Evolutionary conservation across 2,797 vertebrate genomes (phyloP).

Genomic region (Anomalospiza imberbis): DNA sequence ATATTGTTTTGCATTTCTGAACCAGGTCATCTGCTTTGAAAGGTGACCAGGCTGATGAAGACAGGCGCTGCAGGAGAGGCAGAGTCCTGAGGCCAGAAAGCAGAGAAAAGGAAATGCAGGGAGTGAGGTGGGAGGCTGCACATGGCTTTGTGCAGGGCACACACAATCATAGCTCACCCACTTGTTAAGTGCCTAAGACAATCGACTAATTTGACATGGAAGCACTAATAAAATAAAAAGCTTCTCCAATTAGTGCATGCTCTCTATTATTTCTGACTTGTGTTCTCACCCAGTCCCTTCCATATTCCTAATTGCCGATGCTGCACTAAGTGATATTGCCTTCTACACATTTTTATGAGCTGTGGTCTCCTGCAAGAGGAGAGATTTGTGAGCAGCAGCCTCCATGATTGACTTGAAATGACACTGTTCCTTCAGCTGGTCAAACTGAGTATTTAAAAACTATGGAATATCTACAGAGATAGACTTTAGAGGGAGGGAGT

Average conservation of each 20-base stretch:
- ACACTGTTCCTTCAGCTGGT: conserved; percentile 49
- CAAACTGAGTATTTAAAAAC: neutral
- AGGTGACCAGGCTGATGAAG: neutral
- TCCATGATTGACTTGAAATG: conserved; percentile 53
- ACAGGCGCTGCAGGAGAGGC: accelerated
- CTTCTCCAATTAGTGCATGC: conserved; percentile 61
- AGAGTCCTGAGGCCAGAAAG: neutral
- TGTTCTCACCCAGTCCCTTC: conserved; percentile 65
- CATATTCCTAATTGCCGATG: conserved; percentile 57
- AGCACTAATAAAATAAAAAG: conserved; percentile 69
- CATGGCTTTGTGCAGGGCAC: neutral
- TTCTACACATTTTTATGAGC: neutral
- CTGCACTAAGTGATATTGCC: conserved; percentile 25
- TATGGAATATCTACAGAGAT: neutral
- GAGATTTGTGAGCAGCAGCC: neutral
- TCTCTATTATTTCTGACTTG: conserved; percentile 69
- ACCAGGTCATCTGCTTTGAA: neutral
- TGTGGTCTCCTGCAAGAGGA: neutral
- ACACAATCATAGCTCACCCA: neutral
- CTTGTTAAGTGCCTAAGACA: neutral
- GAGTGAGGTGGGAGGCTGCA: neutral
- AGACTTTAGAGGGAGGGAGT: neutral
- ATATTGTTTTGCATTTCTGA: neutral
- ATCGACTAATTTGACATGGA: conserved; percentile 71
- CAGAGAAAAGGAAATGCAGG: neutral